Evolutionary conservation across 2,797 vertebrate genomes (phyloP), one percentile per base, ranked within the genome.

Genomic region (Tiaroga cobitis): DNA sequence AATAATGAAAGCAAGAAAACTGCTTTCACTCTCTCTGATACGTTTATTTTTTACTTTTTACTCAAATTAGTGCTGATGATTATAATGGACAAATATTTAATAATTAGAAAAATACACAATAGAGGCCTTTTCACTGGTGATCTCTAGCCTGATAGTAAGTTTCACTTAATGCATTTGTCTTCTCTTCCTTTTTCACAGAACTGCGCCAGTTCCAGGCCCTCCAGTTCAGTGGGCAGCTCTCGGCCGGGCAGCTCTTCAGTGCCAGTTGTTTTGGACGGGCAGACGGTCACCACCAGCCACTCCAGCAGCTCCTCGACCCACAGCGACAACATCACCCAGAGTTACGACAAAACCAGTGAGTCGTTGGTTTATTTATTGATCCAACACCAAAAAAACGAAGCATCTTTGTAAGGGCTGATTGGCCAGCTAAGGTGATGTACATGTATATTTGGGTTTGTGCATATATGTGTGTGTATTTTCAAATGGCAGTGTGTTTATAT

Each of bases 161-260:
- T 56, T 56, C 21, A 59, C 18, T 67, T 18, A 51, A 46, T 46
- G 39, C 63, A 59, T 21, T 26, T n/a, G 24, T n/a, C 56, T 59
- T 59, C 24, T 9, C 56, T 59, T 32, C 41, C n/a, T 5, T 67
- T 61, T 51, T 84, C 18, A 21, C 89, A 96, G 96, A 96, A 95
- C 83, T 95, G 91, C 87, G 92, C 92, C 86, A 95, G 92, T 87
- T 95, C 93, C 83, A 91, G 93, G 73, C 94, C 93, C 0, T 93
- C 91, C 87, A 95, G 93, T 89, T 96, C 94, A 21, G 89, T 92
- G 69, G 94, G 92, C 87, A 94, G 91, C 84, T 94, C 94, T 69
- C 92, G 91, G 21, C 92, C 91, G 16, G 90, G 91, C 85, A 94
- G 92, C 89, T 93, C 94, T 76, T 93, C 94, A 6, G 89, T 90